Conservation (phyloP, 2,113 vertebrate genomes). For the Rana temporaria region DNA sequence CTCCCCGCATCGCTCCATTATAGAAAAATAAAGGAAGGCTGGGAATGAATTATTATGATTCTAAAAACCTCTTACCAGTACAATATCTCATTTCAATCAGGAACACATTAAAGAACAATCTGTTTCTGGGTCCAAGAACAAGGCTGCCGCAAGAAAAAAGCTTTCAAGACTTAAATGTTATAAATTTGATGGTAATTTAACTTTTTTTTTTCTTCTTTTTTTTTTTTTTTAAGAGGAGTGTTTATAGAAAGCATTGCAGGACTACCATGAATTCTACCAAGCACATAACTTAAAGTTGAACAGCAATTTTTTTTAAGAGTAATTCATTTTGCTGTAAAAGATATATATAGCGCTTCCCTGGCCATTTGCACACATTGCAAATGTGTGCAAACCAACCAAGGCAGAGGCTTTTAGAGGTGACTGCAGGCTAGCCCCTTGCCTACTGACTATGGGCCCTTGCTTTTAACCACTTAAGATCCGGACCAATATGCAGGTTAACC, state of each 20-base stretch:
- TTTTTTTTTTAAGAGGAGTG: neutral
- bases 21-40: slow-evolving; percentile 15
- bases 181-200: slow-evolving; percentile 7
- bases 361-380: too few species aligned
- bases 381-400: too few species aligned
- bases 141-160: neutral
- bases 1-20: neutral
- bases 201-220: neutral
- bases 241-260: neutral
- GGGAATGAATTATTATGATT: neutral
- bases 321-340: too few species aligned
- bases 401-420: too few species aligned
- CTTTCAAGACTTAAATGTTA: neutral
- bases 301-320: too few species aligned
- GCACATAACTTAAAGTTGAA: too few species aligned
- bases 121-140: neutral
- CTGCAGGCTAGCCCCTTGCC: too few species aligned
- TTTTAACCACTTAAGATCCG: too few species aligned
- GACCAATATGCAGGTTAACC: too few species aligned
- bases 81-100: slow-evolving; percentile 17
- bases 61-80: neutral
- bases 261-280: neutral
- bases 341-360: too few species aligned
- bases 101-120: neutral
- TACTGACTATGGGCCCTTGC: too few species aligned